Percentiles rank a stretch among this genome's conserved stretches.
Evolutionary conservation across 2,888 invertebrate genomes (phyloP).

Genomic region (Hypena proboscidalis): DNA sequence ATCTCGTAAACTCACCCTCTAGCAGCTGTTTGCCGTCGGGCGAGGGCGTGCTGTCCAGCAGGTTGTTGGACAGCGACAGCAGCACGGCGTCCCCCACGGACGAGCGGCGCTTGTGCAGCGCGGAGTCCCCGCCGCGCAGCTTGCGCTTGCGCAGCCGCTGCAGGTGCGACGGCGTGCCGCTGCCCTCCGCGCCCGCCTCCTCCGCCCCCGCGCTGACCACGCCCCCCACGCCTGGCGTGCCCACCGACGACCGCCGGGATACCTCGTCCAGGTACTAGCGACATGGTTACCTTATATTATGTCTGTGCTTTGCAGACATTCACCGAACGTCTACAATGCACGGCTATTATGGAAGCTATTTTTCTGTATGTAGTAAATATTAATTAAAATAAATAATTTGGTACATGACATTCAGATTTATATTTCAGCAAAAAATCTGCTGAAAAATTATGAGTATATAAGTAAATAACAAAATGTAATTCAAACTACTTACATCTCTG

Average conservation of each 20-base stretch:
- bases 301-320: too few relatives aligned
- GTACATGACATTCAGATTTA: too few relatives aligned
- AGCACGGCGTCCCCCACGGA: constrained; percentile 94
- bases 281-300: neutral
- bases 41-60: constrained; percentile 94
- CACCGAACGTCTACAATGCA: too few relatives aligned
- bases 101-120: constrained; percentile 91
- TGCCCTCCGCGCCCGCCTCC: constrained; percentile 38
- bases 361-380: neutral
- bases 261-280: constrained; percentile 76
- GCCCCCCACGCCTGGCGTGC: constrained; percentile 52
- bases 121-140: constrained; percentile 85
- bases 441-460: too few relatives aligned
- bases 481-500: constrained; percentile 93
- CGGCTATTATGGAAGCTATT: too few relatives aligned
- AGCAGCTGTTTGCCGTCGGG: constrained; percentile 88
- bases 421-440: too few relatives aligned
- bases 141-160: constrained; percentile 91
- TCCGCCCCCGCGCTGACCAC: constrained; percentile 35
- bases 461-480: too few relatives aligned
- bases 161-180: constrained; percentile 71
- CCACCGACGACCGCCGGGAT: constrained; percentile 79
- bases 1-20: constrained; percentile 66
- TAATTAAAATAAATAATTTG: neutral
- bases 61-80: constrained; percentile 93